A percentile compares a stretch with the other conserved stretches of the same genome.
phyloP scores from a whole-genome alignment of 1,140 invertebrate genomes.

The Pararge aegeria region DNA sequence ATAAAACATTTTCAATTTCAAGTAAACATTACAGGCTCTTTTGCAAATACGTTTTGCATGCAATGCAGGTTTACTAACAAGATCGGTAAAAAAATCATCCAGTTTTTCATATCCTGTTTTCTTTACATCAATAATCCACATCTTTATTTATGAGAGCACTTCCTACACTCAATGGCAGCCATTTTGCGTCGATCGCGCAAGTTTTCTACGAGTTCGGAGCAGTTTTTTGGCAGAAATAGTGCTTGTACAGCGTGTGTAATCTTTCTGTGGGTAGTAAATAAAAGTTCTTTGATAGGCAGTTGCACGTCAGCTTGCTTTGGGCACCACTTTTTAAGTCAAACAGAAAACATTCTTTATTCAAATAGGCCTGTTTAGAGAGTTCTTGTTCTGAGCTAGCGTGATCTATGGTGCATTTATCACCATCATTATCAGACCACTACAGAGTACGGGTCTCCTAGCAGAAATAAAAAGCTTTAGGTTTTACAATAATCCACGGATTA shows the following conservation, averaged over 20 bases:
- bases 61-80: no score
- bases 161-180: conserved; percentile 47
- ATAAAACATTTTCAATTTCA: no score
- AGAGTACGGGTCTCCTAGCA: no score
- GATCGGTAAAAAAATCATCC: no score
- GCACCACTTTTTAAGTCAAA: not conserved
- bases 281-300: conserved; percentile 17
- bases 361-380: no score
- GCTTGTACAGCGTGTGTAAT: conserved; percentile 20
- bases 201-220: conserved; percentile 20
- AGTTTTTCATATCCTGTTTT: no score
- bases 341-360: not conserved
- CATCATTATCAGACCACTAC: no score
- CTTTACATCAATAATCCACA: conserved; percentile 11
- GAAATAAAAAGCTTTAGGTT: no score
- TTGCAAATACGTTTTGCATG: no score
- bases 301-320: not conserved
- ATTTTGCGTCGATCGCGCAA: conserved; percentile 35
- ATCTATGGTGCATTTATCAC: no score
- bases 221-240: conserved; percentile 35
- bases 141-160: conserved; percentile 60
- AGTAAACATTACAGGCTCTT: no score
- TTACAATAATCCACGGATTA: not conserved
- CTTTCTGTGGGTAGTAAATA: conserved; percentile 8
- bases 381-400: no score